These are phyloP conservation scores for Amphilophus citrinellus DNA, from an alignment of 2,113 vertebrate species.

Conservation along the genomic window DNA sequence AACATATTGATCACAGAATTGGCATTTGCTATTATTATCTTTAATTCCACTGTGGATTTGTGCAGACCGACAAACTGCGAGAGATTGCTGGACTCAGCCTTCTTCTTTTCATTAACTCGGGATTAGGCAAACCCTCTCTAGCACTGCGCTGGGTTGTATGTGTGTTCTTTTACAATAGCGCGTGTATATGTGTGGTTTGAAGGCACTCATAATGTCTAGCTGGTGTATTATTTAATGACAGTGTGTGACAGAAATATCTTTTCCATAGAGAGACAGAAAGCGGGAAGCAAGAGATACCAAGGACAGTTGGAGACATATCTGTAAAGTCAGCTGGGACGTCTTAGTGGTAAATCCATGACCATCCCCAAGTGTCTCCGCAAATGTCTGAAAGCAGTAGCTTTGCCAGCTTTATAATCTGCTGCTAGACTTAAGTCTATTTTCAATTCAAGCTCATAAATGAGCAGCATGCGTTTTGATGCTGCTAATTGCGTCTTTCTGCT, in stretches of 20 bases:
- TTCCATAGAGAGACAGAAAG: constrained; percentile 32
- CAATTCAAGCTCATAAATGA: constrained; percentile 45
- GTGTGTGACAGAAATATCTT: constrained; percentile 64
- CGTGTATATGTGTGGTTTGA: constrained; percentile 35
- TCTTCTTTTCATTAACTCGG: constrained; percentile 63
- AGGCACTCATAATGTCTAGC: constrained; percentile 41
- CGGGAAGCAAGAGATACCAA: constrained; percentile 32
- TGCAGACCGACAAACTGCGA: constrained; percentile 22
- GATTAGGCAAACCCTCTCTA: constrained; percentile 51
- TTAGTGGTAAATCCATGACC: constrained; percentile 59
- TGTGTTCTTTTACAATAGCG: constrained; percentile 3
- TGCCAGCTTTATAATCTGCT: constrained; percentile 62
- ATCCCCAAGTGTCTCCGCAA: constrained; percentile 46
- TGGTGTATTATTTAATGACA: constrained; percentile 73
- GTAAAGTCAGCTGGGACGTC: constrained; percentile 63
- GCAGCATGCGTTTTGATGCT: constrained; percentile 32
- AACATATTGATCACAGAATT: constrained; percentile 35
- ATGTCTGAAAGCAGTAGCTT: constrained; percentile 51
- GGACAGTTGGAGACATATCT: constrained; percentile 56
- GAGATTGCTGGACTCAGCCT: constrained; percentile 41
- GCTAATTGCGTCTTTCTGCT: constrained; percentile 15
- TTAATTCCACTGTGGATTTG: constrained; percentile 49
- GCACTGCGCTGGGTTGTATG: constrained; percentile 8
- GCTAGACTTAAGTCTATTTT: constrained; percentile 52
- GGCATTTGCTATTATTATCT: constrained; percentile 28